Conservation (phyloP, 2,888 invertebrate species). For the Leptopterna dolabrata region DNA sequence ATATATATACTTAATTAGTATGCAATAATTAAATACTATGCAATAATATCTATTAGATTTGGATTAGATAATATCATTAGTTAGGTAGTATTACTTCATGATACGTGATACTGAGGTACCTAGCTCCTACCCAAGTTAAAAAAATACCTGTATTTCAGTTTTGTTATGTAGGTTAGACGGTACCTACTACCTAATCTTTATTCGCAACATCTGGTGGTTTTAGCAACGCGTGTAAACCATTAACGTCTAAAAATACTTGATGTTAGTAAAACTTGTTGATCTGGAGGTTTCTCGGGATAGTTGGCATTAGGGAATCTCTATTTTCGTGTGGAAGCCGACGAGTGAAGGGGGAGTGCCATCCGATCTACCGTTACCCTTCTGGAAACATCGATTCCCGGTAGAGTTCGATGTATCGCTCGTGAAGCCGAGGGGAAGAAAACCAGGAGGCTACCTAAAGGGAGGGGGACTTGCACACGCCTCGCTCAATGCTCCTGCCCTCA, state of each 20-base stretch:
- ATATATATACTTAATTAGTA: no score
- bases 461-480: slow-evolving; percentile 20
- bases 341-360: background rate
- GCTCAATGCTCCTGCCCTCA: slow-evolving; percentile 3
- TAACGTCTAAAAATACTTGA: background rate
- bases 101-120: no score
- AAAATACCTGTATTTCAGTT: no score
- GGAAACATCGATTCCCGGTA: background rate
- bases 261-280: background rate
- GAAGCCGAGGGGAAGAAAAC: background rate
- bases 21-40: no score
- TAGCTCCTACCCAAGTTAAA: no score
- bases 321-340: background rate
- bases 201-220: background rate
- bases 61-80: no score
- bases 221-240: background rate
- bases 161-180: no score
- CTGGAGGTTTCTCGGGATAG: background rate
- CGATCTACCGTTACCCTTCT: background rate
- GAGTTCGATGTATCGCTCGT: background rate
- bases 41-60: no score
- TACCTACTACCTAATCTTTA: no score
- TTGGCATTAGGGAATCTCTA: background rate
- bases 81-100: no score
- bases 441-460: background rate